Evolutionary conservation across 2,888 invertebrate genomes (phyloP), one percentile per base, ranked within the genome.

Genomic region (Listrodromus nycthemerus): DNA sequence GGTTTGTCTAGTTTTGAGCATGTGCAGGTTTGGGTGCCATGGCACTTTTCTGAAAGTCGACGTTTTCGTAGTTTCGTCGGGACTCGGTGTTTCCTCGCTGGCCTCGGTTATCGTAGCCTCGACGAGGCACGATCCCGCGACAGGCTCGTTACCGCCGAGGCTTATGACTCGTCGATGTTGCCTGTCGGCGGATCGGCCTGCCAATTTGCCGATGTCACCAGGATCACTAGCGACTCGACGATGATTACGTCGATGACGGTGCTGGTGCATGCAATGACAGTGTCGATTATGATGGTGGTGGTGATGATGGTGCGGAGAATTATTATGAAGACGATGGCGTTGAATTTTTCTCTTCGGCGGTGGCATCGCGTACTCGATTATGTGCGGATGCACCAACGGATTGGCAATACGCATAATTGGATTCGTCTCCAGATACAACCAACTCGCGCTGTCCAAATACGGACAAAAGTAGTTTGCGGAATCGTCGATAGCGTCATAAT

Each of bases 1-100:
- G 73, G 88, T 86, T 87, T 90, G 89, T 87, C 92, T 89, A 82
- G 91, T 91, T 85, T 94, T 94, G 88, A 94, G 92, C 93, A 94
- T 93, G 88, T 94, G 94, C 86, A 94, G 90, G 86, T 94, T 93
- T 45, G 93, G 91, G 90, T 94, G 94, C 94, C 94, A 94, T 90
- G 94, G 94, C 91, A 93, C 93, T 92, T 94, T 94, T 86, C 93
- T 91, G 89, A 94, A 94, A n/a, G 93, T 92, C 86, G 90, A 89
- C 80, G 89, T 89, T 66, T 85, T 88, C 79, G 86, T 81, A 55
- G 84, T 80, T 58, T 89, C 89, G 58, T 89, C 89, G 10, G 86
- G 85, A 63, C 76, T 73, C 61, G 80, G 84, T 66, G 82, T 82
- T n/a, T 88, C 88, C 45, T 88, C 87, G 79, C 83, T 84, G 45